Evolutionary conservation across 2,888 invertebrate species (phyloP), one percentile per base, ranked within the genome.

Genomic region (Drosophila nr. perissopoda): DNA sequence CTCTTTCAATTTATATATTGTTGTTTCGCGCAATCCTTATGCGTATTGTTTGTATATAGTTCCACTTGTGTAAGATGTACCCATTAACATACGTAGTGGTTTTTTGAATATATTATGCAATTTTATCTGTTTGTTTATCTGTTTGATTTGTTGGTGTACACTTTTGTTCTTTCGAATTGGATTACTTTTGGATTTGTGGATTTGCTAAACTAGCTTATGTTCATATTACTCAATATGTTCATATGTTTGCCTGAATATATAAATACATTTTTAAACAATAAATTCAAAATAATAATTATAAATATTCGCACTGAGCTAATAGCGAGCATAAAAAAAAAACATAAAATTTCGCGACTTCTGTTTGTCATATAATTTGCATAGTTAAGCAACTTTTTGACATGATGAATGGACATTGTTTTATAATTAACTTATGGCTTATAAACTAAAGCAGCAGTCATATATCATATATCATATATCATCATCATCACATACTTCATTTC

Each of bases 81-180:
- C 18, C 36, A 68, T 68, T 63, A 54, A 38, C 18, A 59, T 63
- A 63, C 56, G 25, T n/a, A 16, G 78, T 58, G 69, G 54, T 16
- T 52, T 27, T 31, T 53, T 52, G 54, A 25, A 70, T 63, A 52
- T 48, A 58, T 64, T 61, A 59, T 53, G 46, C 36, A 42, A 13
- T 46, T 58, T 54, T 53, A 64, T 58, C 13, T 36, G 25, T 27
- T 33, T 53, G 46, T 40, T 67, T 46, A 62, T 34, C 34, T 25
- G 25, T 31, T 18, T 2, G 33, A 38, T 34, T n/a, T 21, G 34
- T 10, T 34, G n/a, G 18, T 21, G 34, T 29, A 4, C 18, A 27
- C 36, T 51, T 31, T 40, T 21, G n/a, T 65, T 48, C 13, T 6
- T 65, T 65, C 18, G 21, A 3, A 4, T 33, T 34, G 61, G n/a